Conservation (phyloP, 1,140 invertebrate genomes). For the Pseudoatta argentina region DNA sequence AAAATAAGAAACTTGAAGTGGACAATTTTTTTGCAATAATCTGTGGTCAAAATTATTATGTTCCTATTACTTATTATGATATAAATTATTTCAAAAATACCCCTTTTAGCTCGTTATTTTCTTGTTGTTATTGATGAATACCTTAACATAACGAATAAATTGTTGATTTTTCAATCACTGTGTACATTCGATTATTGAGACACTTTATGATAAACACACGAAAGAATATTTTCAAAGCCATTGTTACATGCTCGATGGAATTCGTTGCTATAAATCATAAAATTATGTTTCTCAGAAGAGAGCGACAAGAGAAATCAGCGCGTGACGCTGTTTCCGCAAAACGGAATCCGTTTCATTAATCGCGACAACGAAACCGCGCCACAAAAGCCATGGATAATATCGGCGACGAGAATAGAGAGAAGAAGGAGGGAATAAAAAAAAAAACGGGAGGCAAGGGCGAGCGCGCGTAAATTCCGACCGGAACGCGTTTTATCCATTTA, state of each 20-base stretch:
- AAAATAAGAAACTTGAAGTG: too few species aligned
- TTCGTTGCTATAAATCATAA: neutral
- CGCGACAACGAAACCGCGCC: constrained; percentile 5
- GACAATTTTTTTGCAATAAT: too few species aligned
- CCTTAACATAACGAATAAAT: too few species aligned
- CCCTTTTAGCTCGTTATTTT: too few species aligned
- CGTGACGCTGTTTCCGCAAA: constrained; percentile 1
- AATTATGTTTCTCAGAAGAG: neutral
- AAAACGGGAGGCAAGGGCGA: neutral
- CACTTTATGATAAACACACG: neutral
- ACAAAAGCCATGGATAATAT: neutral
- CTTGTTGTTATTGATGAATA: too few species aligned
- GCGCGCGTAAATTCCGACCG: neutral
- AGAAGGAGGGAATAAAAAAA: neutral
- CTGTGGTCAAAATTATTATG: too few species aligned
- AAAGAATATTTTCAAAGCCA: constrained; percentile 21
- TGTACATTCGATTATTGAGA: too few species aligned
- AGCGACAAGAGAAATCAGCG: constrained; percentile 29
- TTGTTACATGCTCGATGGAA: constrained; percentile 1
- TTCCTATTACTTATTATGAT: too few species aligned
- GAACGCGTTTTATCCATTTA: constrained; percentile 55
- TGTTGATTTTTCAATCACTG: too few species aligned
- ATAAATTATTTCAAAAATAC: too few species aligned
- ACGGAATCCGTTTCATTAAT: constrained; percentile 37
- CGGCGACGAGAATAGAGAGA: neutral